Evolutionary conservation across 2,888 invertebrate genomes (phyloP).

Genomic region (Aspidiotus destructor): DNA sequence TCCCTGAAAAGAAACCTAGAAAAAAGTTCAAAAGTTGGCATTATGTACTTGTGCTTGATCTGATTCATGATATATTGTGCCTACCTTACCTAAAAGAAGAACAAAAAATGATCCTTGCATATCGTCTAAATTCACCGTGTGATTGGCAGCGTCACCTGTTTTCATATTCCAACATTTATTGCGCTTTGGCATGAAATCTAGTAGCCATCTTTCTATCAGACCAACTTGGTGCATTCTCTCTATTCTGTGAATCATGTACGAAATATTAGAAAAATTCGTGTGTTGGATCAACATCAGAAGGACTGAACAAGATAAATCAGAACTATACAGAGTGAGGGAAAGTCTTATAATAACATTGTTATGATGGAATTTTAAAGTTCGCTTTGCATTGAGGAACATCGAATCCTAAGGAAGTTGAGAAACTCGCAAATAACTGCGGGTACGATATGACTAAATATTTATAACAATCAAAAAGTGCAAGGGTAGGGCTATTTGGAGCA

Average conservation of each 20-base stretch:
- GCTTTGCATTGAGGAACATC: too few species aligned
- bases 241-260: conserved; percentile 49
- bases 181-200: conserved; percentile 62
- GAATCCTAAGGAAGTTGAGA: too few species aligned
- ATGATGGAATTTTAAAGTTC: too few species aligned
- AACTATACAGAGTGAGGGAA: too few species aligned
- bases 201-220: conserved; percentile 71
- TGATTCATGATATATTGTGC: neutral
- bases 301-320: too few species aligned
- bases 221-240: conserved; percentile 74
- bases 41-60: neutral
- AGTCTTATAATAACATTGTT: too few species aligned
- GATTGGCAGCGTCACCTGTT: conserved; percentile 63
- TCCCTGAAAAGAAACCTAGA: conserved; percentile 46
- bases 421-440: too few species aligned
- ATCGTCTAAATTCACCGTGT: conserved; percentile 77
- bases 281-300: neutral
- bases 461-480: too few species aligned
- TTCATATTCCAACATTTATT: conserved; percentile 66
- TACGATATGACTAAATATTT: too few species aligned
- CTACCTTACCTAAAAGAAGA: conserved; percentile 59
- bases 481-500: too few species aligned
- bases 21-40: neutral
- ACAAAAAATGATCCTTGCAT: conserved; percentile 91
- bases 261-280: neutral